These are phyloP conservation scores for Agraylea sexmaculata DNA, from an alignment of 1,140 invertebrate genomes.

Conservation along the genomic window DNA sequence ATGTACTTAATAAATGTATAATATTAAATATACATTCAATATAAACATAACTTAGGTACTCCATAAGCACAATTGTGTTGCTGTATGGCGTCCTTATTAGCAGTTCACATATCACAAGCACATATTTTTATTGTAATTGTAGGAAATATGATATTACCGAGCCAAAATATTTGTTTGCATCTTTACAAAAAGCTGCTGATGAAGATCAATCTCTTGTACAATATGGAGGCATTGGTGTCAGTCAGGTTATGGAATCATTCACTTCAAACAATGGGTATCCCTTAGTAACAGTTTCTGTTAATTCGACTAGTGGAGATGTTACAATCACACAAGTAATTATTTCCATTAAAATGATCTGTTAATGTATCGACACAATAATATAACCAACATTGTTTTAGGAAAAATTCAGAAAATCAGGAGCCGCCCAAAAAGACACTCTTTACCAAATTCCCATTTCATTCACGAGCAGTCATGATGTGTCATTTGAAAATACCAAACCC, in stretches of 20 bases:
- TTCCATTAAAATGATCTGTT: not conserved
- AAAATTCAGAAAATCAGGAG: conserved; percentile 6
- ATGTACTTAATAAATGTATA: not conserved
- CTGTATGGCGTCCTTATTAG: too few relatives aligned
- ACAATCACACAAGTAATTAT: conserved; percentile 37
- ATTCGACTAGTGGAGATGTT: conserved; percentile 35
- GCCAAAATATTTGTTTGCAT: conserved; percentile 55
- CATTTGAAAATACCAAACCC: conserved; percentile 37
- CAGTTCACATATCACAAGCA: too few relatives aligned
- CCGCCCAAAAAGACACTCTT: conserved; percentile 18
- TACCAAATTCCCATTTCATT: conserved; percentile 48
- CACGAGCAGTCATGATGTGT: conserved; percentile 26
- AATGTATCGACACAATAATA: not conserved
- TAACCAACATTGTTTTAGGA: not conserved
- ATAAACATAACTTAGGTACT: not conserved
- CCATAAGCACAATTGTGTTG: too few relatives aligned
- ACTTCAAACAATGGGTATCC: conserved; percentile 40
- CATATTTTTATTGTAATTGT: conserved; percentile 12
- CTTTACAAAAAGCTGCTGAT: conserved; percentile 41
- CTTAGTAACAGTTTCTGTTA: conserved; percentile 35
- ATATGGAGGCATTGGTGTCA: conserved; percentile 25
- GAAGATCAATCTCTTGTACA: conserved; percentile 23
- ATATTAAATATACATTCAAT: not conserved
- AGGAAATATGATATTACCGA: conserved; percentile 37
- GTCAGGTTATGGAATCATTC: conserved; percentile 40